phyloP scores from a whole-genome alignment of 2,113 vertebrate species.

The Serilophus lunatus region DNA sequence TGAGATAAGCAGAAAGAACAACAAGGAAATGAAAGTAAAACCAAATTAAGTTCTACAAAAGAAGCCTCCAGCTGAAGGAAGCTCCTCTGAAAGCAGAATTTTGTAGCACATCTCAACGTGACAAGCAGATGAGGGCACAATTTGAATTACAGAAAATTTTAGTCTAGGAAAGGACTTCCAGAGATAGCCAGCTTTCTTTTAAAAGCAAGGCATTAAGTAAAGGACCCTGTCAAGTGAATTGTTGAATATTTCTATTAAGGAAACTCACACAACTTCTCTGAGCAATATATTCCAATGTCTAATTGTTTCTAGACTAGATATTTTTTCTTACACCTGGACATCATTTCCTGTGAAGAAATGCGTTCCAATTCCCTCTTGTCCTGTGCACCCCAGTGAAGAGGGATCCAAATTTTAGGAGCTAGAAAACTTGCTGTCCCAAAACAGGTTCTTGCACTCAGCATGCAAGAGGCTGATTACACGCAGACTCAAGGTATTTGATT shows the following conservation, averaged over 20 bases:
- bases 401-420: neutral
- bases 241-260: neutral
- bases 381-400: neutral
- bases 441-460: neutral
- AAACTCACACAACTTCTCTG: neutral
- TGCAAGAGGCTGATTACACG: neutral
- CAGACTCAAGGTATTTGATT: neutral
- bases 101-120: neutral
- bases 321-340: neutral
- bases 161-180: neutral
- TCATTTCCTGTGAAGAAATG: neutral
- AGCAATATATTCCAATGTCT: neutral
- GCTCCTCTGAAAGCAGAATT: neutral
- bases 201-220: neutral
- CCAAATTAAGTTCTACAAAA: neutral
- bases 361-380: neutral
- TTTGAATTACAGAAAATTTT: neutral
- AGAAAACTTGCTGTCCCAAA: neutral
- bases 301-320: neutral
- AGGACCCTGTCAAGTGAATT: neutral
- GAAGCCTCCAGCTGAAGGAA: neutral
- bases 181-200: neutral
- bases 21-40: slow-evolving; percentile 1
- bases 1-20: neutral
- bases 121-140: neutral